A percentile compares a stretch with the other conserved stretches of the same genome.
phyloP scores from a whole-genome alignment of 1,140 invertebrate species.

The Palaemon carinicauda region DNA sequence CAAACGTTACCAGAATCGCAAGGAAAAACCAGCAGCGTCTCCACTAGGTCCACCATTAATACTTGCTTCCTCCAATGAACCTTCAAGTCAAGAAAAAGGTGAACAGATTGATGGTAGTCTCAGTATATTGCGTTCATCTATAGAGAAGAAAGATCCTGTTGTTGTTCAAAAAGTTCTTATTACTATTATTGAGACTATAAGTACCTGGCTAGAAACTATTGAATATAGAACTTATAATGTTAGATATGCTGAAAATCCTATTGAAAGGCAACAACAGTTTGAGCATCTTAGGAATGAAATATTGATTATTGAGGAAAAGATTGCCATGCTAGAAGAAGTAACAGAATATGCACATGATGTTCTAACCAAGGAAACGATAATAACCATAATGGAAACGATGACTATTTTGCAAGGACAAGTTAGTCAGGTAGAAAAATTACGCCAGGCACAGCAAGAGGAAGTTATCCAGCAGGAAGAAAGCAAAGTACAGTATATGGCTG shows the following conservation, averaged over 20 bases:
- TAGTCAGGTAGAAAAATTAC: constrained; percentile 70
- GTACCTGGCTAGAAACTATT: constrained; percentile 82
- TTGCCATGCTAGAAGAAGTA: constrained; percentile 59
- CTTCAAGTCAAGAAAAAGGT: constrained; percentile 67
- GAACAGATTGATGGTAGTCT: constrained; percentile 70
- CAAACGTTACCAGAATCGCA: constrained; percentile 33
- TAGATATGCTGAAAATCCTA: constrained; percentile 69
- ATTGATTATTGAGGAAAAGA: constrained; percentile 58
- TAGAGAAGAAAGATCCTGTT: constrained; percentile 71
- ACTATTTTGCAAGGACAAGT: constrained; percentile 68
- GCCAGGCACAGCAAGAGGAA: constrained; percentile 37
- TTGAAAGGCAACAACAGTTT: constrained; percentile 66
- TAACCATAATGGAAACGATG: constrained; percentile 67
- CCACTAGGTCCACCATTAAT: background rate
- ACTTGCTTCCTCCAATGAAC: constrained; percentile 19
- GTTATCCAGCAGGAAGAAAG: constrained; percentile 24
- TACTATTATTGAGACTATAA: constrained; percentile 79
- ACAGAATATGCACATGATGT: constrained; percentile 67
- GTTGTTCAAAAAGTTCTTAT: constrained; percentile 75
- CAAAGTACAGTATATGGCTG: constrained; percentile 26
- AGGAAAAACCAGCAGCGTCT: background rate
- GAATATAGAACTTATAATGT: constrained; percentile 78
- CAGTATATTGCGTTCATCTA: constrained; percentile 71
- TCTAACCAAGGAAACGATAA: constrained; percentile 66
- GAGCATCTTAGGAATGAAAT: constrained; percentile 58